Conservation (phyloP, 2,113 vertebrate genomes). For the Tyrannus savana region DNA sequence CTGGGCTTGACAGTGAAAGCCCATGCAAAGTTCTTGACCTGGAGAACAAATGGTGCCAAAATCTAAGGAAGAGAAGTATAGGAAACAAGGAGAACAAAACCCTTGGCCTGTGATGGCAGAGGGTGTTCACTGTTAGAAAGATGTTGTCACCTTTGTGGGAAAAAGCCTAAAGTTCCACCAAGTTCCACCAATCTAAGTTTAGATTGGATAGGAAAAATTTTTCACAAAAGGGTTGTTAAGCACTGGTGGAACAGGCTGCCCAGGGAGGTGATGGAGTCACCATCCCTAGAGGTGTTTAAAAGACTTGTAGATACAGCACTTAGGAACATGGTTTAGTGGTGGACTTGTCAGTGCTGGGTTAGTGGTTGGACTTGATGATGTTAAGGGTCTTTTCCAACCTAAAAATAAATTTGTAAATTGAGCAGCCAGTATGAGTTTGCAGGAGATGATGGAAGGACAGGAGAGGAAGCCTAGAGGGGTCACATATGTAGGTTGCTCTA, state of each 20-base stretch:
- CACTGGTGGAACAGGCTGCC: not conserved
- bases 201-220: not conserved
- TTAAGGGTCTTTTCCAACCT: not conserved
- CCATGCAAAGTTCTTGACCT: not conserved
- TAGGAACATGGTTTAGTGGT: not conserved
- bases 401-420: not conserved
- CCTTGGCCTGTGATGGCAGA: not conserved
- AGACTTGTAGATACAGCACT: fast-evolving
- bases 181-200: not conserved
- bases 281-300: not conserved
- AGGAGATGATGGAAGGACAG: not conserved
- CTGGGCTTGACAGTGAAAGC: not conserved
- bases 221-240: not conserved
- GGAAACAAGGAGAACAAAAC: not conserved
- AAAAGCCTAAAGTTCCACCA: not conserved
- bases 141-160: not conserved
- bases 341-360: not conserved
- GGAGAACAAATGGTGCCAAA: not conserved
- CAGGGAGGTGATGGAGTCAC: not conserved
- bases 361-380: not conserved
- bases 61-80: not conserved
- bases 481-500: not conserved
- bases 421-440: not conserved
- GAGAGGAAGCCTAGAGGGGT: not conserved
- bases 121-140: not conserved